phyloP scores from a whole-genome alignment of 2,113 vertebrate species.

The Prolemur simus region DNA sequence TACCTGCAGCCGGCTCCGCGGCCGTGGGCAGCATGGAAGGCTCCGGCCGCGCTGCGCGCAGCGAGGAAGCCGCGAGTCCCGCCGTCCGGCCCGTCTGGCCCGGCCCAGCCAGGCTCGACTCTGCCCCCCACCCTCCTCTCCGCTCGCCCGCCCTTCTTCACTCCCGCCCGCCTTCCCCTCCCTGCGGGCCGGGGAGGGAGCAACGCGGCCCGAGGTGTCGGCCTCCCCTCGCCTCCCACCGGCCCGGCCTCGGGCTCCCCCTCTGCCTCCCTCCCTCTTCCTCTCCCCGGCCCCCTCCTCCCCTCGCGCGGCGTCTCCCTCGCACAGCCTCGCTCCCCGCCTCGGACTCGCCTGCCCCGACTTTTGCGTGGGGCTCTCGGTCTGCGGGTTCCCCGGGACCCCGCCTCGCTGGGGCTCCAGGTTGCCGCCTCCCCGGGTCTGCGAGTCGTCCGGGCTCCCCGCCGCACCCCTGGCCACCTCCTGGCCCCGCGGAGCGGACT shows the following conservation, averaged over 20 bases:
- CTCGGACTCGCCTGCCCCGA: conserved; percentile 9
- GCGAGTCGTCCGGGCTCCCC: conserved; percentile 10
- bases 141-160: conserved; percentile 37
- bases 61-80: conserved; percentile 11
- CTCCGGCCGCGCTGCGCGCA: conserved; percentile 46
- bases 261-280: background rate
- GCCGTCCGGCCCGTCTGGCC: conserved; percentile 54
- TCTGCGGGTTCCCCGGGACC: conserved; percentile 21
- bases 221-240: conserved; percentile 64
- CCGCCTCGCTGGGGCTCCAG: conserved; percentile 51
- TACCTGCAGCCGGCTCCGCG: conserved; percentile 68
- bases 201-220: conserved; percentile 71
- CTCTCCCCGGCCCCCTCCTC: background rate
- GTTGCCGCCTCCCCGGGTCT: conserved; percentile 51
- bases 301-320: background rate
- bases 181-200: conserved; percentile 52
- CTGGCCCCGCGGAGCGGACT: conserved; percentile 40
- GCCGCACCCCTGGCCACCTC: conserved; percentile 34
- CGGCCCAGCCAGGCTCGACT: conserved; percentile 53
- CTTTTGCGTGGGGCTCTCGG: conserved; percentile 33
- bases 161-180: conserved; percentile 45
- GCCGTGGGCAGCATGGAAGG: conserved; percentile 61
- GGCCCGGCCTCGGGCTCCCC: conserved; percentile 52
- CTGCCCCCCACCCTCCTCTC: conserved; percentile 54
- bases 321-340: conserved; percentile 11